Conservation (phyloP, 2,888 invertebrate genomes). For the Cryptus armator region DNA sequence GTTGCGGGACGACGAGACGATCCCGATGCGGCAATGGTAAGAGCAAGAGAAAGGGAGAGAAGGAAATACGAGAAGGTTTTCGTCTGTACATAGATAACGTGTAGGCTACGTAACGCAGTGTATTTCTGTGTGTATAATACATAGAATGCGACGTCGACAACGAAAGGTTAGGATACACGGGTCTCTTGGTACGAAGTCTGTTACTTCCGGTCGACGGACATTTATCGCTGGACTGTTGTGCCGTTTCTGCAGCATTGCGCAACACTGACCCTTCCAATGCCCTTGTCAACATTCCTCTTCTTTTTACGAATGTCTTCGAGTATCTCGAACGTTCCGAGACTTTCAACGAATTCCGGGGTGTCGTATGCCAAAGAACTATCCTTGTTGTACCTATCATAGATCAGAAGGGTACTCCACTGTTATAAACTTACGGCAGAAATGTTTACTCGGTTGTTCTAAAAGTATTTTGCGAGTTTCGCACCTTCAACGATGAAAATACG, state of each 20-base stretch:
- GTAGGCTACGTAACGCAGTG: not conserved
- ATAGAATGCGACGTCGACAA: constrained; percentile 8
- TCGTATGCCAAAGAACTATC: not conserved
- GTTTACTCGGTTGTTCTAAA: not conserved
- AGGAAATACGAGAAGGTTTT: too few species aligned
- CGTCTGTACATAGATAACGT: not conserved
- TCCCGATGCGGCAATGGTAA: constrained; percentile 27
- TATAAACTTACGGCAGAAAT: constrained; percentile 1
- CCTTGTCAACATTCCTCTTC: constrained; percentile 51
- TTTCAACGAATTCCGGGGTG: constrained; percentile 9
- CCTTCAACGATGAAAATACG: not conserved
- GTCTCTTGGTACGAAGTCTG: constrained; percentile 49
- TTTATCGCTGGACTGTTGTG: constrained; percentile 45
- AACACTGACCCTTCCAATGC: constrained; percentile 9
- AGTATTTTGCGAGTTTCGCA: constrained; percentile 1
- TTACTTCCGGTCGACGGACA: constrained; percentile 64
- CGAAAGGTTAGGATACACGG: constrained; percentile 22
- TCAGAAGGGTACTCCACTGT: not conserved
- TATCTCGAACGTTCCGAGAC: constrained; percentile 1
- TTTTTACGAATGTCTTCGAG: constrained; percentile 14
- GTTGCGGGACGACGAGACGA: constrained; percentile 29
- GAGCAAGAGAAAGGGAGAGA: constrained; percentile 31
- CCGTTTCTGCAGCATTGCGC: constrained; percentile 44
- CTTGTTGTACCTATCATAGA: not conserved
- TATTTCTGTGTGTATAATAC: not conserved